These are phyloP conservation scores for Hydrozoanthus tunicans DNA, from an alignment of 64 coral and sea anemone species.

Conservation along the genomic window DNA sequence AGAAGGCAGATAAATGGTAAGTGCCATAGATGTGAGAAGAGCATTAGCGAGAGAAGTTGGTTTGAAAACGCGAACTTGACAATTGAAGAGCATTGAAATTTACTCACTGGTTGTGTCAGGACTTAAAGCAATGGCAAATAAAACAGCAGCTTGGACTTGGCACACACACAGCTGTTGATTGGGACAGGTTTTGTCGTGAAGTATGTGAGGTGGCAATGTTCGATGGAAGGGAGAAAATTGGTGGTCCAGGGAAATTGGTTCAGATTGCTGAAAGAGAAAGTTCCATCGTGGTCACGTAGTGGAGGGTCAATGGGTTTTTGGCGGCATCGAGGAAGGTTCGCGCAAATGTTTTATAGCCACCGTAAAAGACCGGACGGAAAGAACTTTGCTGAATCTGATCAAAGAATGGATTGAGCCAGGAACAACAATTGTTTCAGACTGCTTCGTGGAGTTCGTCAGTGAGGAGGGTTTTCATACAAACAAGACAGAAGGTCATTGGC, in stretches of 20 bases:
- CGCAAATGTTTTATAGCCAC: neutral
- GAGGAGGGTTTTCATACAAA: neutral
- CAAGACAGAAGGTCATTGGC: neutral
- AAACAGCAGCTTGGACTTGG: too few relatives aligned
- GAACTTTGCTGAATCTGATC: neutral
- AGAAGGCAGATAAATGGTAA: constrained; percentile 19
- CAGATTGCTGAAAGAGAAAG: too few relatives aligned
- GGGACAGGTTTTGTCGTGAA: neutral
- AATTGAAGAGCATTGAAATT: constrained; percentile 46
- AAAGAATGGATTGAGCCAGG: neutral
- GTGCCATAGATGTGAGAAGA: constrained; percentile 34
- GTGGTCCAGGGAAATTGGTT: neutral
- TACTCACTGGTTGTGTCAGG: constrained; percentile 44
- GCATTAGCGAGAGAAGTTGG: constrained; percentile 56
- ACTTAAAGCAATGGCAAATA: neutral
- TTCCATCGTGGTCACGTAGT: neutral
- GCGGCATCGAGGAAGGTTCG: neutral
- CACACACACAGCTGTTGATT: neutral
- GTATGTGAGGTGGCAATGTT: neutral
- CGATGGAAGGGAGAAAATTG: neutral
- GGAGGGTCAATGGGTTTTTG: neutral
- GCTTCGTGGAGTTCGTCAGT: neutral
- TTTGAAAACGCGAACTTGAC: constrained; percentile 53
- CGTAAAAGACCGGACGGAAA: neutral
- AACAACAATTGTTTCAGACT: too few relatives aligned